Conservation (phyloP, 2,888 invertebrate genomes). For the Notodonta ziczac region DNA sequence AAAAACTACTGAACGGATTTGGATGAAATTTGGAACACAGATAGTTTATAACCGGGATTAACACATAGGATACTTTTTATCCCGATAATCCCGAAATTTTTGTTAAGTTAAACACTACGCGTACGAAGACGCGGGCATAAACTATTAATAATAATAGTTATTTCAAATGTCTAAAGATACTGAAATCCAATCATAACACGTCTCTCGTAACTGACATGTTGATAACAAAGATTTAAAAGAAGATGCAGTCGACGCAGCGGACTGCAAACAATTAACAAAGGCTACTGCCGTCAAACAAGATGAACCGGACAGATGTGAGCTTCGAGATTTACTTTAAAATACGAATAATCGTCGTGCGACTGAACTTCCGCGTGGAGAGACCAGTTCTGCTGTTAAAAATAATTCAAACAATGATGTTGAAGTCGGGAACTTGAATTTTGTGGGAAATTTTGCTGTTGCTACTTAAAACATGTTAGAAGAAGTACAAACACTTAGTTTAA, state of each 20-base stretch:
- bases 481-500: neutral
- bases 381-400: conserved; percentile 57
- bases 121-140: no score
- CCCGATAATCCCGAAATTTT: no score
- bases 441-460: conserved; percentile 24
- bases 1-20: no score
- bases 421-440: conserved; percentile 32
- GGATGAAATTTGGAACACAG: no score
- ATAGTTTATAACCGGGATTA: no score
- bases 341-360: conserved; percentile 67
- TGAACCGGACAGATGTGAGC: conserved; percentile 61
- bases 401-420: conserved; percentile 30
- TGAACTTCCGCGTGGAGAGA: conserved; percentile 70
- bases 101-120: no score
- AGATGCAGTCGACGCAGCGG: conserved; percentile 49
- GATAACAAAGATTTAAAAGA: conserved; percentile 28
- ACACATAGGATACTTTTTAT: no score
- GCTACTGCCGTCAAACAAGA: conserved; percentile 45
- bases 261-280: conserved; percentile 46
- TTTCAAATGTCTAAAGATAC: no score
- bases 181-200: conserved; percentile 36
- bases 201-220: conserved; percentile 35
- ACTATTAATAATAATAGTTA: no score
- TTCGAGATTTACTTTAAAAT: conserved; percentile 59
- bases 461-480: neutral